These are phyloP conservation scores for Chrysemys picta DNA, from an alignment of 2,113 vertebrate genomes.

Conservation along the genomic window DNA sequence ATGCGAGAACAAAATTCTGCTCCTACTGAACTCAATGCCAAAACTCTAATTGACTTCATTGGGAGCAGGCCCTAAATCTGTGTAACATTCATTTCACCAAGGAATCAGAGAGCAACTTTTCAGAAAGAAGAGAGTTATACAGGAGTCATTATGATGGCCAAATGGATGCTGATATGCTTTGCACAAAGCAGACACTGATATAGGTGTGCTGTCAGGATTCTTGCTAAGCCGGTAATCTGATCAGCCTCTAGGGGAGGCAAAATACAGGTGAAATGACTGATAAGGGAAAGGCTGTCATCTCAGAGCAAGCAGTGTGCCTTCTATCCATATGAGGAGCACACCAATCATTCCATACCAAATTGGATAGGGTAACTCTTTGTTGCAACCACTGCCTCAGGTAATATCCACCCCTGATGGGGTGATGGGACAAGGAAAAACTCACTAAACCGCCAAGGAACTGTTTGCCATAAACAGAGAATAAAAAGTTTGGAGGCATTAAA, in stretches of 20 bases:
- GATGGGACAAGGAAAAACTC: not conserved
- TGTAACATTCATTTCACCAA: fast-evolving
- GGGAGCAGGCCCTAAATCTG: not conserved
- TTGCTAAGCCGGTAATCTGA: not conserved
- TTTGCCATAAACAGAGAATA: not conserved
- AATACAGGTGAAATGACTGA: slow-evolving; percentile 28
- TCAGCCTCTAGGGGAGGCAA: not conserved
- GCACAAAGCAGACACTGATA: not conserved
- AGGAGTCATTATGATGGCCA: not conserved
- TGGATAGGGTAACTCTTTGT: not conserved
- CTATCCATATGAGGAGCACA: not conserved
- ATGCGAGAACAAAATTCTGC: not conserved
- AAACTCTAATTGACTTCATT: not conserved
- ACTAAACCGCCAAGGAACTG: not conserved
- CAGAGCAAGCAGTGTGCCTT: not conserved
- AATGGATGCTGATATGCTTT: fast-evolving
- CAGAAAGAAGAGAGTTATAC: not conserved
- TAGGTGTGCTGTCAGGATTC: not conserved
- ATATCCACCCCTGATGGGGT: not conserved
- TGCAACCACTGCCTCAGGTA: not conserved
- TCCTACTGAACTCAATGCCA: not conserved
- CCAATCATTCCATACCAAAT: not conserved
- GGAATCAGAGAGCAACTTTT: not conserved
- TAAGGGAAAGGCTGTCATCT: not conserved
- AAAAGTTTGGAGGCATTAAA: not conserved